phyloP scores from a whole-genome alignment of 2,797 vertebrate genomes.

The Notamacropus eugenii region DNA sequence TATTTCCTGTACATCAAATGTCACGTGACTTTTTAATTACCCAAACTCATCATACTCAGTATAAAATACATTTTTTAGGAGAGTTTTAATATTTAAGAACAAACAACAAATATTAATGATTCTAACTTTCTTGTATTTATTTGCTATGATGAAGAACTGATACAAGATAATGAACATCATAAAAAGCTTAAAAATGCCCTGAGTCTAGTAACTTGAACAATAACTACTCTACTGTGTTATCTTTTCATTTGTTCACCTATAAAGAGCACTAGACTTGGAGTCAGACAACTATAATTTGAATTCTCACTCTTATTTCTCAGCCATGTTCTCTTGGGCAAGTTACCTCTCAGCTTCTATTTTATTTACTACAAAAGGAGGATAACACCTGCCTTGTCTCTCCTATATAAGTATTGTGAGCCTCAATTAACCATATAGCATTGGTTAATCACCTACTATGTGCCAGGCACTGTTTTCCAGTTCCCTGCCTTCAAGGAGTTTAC shows the following conservation, averaged over 20 bases:
- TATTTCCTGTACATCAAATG: not conserved
- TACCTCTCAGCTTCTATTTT: not conserved
- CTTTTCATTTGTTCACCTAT: not conserved
- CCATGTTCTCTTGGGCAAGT: not conserved
- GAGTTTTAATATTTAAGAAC: not conserved
- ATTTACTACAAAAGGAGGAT: not conserved
- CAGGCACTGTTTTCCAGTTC: not conserved
- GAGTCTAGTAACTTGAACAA: not conserved
- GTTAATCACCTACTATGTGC: not conserved
- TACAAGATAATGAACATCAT: no score
- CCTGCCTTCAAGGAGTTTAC: not conserved
- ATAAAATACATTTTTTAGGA: not conserved
- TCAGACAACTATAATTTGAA: not conserved
- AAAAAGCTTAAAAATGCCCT: not conserved
- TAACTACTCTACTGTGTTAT: not conserved
- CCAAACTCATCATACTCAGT: not conserved
- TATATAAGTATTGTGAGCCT: not conserved
- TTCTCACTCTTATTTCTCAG: no score
- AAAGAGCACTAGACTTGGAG: not conserved
- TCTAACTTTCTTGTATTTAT: not conserved
- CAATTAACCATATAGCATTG: not conserved
- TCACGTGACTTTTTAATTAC: not conserved
- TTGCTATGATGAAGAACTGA: no score
- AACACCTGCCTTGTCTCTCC: not conserved
- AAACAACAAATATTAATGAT: not conserved